Base-by-base conservation (phyloP, 2,797 vertebrate species). In the Enteromius mattozi region DNA sequence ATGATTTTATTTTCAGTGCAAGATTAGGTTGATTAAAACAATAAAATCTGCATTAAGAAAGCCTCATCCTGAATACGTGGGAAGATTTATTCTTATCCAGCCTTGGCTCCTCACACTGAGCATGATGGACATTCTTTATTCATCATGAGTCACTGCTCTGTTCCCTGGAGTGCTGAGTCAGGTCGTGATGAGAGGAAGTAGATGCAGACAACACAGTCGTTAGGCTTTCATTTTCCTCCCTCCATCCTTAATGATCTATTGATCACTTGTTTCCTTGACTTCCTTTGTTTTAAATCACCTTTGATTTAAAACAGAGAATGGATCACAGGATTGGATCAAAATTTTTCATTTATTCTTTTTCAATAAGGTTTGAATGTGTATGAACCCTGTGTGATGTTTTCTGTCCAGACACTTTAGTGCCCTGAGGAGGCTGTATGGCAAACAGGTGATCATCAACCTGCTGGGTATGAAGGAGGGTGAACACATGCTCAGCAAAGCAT, bases 401-500 rank as follows among this genome's bases (percentile, higher is more conserved):
- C 65, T 84, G 51, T 89, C 10, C 91, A 99, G 98, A 91, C 98
- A 99, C 94, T 99, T 99, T 90, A 95, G 96, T 88, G 96, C 97
- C 35, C 95, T 99, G 88, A 96, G 96, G 90, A 96, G 89, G 89
- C 92, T 99, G 84, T 99, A 99, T 63, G 98, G 98, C 40, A 98
- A 97, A 82, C 98, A 99, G 93, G 96, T 98, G 86, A 96, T 99
- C 91, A 96, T 99, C 86, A 99, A 99, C 92, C 94, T 99, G 88
- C 97, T 99, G 33, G 98, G 98, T 33, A 96, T 97, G 85, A 99
- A 99, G 92, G 98, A 99, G 93, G 98, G 98, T 4, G 98, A 99
- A 87, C 96, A 99, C 90, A 99, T 99, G 98, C 97, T 99, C 56
- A 99, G 98, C 91, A 99, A 99, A 94, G 97, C 97, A 12, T 99